A percentile compares a stretch with the other conserved stretches of the same genome.
Conservation (phyloP, 2,797 vertebrate species). For the Myotis myotis region DNA sequence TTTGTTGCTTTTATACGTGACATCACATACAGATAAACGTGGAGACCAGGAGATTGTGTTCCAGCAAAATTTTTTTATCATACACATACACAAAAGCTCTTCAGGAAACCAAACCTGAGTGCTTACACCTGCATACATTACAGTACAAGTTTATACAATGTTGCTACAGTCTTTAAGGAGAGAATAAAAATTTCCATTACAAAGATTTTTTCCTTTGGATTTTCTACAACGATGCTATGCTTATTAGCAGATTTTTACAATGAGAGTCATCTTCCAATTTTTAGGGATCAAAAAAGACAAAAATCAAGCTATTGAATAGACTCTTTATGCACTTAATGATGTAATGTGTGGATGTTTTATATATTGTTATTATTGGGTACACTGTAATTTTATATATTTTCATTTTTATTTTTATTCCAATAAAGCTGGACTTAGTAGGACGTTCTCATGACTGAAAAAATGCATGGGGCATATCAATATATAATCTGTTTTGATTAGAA, state of each 20-base stretch:
- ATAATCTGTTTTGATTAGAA: neutral
- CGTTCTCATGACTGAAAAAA: neutral
- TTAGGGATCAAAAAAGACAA: neutral
- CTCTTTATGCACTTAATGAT: constrained; percentile 11
- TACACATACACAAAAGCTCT: neutral
- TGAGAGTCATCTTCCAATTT: neutral
- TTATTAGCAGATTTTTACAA: constrained; percentile 43
- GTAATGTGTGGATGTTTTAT: neutral
- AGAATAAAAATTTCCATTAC: constrained; percentile 50
- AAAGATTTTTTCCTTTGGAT: constrained; percentile 36
- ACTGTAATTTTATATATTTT: neutral
- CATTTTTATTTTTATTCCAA: neutral
- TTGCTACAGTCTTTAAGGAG: constrained; percentile 38
- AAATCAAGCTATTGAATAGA: neutral
- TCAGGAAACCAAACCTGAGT: constrained; percentile 22
- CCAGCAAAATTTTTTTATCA: neutral
- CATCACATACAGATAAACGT: constrained; percentile 42
- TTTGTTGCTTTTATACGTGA: constrained; percentile 63
- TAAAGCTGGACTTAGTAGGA: neutral
- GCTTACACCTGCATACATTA: neutral
- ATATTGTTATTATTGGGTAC: neutral
- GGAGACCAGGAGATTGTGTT: neutral
- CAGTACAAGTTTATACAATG: constrained; percentile 44
- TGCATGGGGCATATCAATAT: neutral
- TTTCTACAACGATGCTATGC: neutral